Evolutionary conservation across 2,888 invertebrate genomes (phyloP).

Genomic region (Lydus trimaculatus): DNA sequence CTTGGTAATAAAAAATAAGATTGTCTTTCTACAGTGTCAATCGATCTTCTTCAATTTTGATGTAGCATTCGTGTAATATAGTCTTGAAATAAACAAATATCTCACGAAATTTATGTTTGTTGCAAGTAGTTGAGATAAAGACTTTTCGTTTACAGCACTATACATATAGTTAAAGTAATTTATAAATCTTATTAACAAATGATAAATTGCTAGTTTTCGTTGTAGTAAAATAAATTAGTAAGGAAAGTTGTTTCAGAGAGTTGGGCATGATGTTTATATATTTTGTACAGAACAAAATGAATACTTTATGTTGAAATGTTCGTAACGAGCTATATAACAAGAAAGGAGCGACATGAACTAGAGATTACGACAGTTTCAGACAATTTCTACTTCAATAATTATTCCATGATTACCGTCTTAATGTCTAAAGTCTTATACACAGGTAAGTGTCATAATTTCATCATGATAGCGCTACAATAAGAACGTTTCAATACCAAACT

Average conservation of each 20-base stretch:
- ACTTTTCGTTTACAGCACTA: no score
- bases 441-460: not conserved
- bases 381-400: not conserved
- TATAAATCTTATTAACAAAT: not conserved
- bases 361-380: slow-evolving; percentile 5
- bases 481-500: not conserved
- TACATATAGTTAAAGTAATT: no score
- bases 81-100: no score
- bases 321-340: not conserved
- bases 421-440: not conserved
- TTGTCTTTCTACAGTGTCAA: not conserved
- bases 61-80: not conserved
- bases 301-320: slow-evolving; percentile 6
- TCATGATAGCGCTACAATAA: not conserved
- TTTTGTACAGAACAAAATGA: not conserved
- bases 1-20: not conserved
- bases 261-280: not conserved
- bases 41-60: not conserved
- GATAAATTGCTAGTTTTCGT: not conserved
- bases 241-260: not conserved
- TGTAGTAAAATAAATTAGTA: not conserved
- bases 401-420: slow-evolving; percentile 2
- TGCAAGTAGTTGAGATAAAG: no score
- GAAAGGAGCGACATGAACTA: not conserved
- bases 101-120: no score